Base-by-base conservation (phyloP, 1,140 invertebrate genomes). In the Diplogasteroides magnus region DNA sequence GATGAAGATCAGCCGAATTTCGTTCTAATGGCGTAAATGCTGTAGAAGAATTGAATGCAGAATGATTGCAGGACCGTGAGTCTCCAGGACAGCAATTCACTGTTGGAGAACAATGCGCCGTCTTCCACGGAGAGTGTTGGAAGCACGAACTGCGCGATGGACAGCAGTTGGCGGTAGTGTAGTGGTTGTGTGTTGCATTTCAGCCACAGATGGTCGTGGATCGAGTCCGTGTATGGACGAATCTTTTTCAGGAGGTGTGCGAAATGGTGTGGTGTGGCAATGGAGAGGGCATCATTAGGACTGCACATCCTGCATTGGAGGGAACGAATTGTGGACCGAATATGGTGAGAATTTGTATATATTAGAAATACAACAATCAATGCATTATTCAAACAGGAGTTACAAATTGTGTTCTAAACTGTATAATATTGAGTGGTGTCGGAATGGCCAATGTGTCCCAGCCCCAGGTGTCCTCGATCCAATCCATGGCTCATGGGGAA, bases 61-160 rank as follows among this genome's bases (percentile, higher is more conserved):
- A n/a, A n/a, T n/a, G n/a, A n/a, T n/a, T 48, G 6, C 37, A 75
- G 48, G 67, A 69, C 19, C 25, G 58, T 2, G 68, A 74, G n/a
- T 58, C 32, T 25, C 74, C 74, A 2, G 74, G 74, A 2, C 74
- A 76, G 59, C 48, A 63, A 1, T 76, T 74, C 61, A 74, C 73
- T 19, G 28, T 76, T 26, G 71, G 75, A 25, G 68, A 76, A 59
- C 74, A 76, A 57, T 76, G 74, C 67, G 66, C 61, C 23, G 72
- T 76, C n/a, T 76, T 76, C 70, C 74, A 76, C 55, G 74, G 74
- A 23, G 74, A 76, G 55, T 76, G 74, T 64, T 76, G 74, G 74
- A 67, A 75, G 32, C 74, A 76, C 31, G 74, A 76, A 61, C 61
- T 75, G 60, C 66, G 65, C 27, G 74, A 76, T 64, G 74, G 74